phyloP scores from a whole-genome alignment of 2,888 invertebrate species.

The Himalopsyche japonica region DNA sequence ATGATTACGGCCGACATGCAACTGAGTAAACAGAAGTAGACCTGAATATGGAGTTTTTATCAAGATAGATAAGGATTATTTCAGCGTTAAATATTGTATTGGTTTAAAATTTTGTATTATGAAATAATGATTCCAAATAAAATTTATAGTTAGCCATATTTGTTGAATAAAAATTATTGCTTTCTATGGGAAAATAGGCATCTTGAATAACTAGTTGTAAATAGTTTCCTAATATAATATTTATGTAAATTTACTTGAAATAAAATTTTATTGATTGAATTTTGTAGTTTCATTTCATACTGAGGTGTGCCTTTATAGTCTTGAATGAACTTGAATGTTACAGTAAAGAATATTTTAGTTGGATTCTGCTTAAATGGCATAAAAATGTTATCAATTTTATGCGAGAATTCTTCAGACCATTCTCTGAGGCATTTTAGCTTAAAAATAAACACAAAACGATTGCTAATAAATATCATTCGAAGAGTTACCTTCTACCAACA shows the following conservation, averaged over 20 bases:
- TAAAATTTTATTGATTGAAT: not conserved
- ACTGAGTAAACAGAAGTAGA: too few species aligned
- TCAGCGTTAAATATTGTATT: not conserved
- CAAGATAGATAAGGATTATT: not conserved
- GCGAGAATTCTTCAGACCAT: too few species aligned
- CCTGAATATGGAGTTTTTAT: slow-evolving; percentile 7
- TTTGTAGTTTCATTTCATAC: not conserved
- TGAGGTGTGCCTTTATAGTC: too few species aligned
- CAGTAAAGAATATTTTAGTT: too few species aligned
- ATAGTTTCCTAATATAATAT: not conserved
- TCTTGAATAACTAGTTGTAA: not conserved
- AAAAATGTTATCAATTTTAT: too few species aligned
- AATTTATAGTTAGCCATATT: slow-evolving; percentile 23
- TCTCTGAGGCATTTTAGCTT: too few species aligned
- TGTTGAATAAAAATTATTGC: not conserved
- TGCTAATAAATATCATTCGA: too few species aligned
- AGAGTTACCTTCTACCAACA: too few species aligned
- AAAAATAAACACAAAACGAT: too few species aligned
- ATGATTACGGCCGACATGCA: too few species aligned
- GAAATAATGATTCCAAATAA: slow-evolving; percentile 26
- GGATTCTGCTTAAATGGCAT: too few species aligned
- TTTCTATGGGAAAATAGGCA: not conserved
- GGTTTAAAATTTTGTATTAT: slow-evolving; percentile 38
- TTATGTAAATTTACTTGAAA: not conserved
- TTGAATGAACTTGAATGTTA: too few species aligned